These are phyloP conservation scores for Paedocypris micromegethes DNA, from an alignment of 2,797 vertebrate species.

Conservation along the genomic window DNA sequence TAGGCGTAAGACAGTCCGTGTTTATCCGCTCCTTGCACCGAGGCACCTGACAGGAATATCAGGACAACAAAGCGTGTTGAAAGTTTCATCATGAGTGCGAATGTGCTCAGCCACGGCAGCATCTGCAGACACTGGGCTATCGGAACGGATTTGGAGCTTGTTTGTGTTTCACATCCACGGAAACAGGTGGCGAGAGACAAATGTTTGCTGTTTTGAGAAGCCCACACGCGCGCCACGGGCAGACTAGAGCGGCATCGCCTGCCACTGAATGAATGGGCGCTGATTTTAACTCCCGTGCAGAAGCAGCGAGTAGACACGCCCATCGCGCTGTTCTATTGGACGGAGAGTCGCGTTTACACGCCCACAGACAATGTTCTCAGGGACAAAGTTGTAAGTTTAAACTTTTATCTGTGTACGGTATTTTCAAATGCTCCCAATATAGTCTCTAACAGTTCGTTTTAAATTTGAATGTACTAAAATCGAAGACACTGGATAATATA, in stretches of 20 bases:
- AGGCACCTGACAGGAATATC: slow-evolving; percentile 49
- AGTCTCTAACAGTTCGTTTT: too few species aligned
- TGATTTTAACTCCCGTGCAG: slow-evolving; percentile 67
- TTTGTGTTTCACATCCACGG: background rate
- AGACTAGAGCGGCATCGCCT: slow-evolving; percentile 53
- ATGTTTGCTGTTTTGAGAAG: slow-evolving; percentile 28
- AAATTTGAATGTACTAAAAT: too few species aligned
- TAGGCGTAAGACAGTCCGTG: slow-evolving; percentile 68
- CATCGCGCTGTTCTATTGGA: slow-evolving; percentile 56
- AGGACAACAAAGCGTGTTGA: slow-evolving; percentile 57
- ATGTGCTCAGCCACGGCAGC: slow-evolving; percentile 2
- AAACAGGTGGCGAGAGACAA: slow-evolving; percentile 32
- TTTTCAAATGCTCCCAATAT: too few species aligned
- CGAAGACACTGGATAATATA: too few species aligned
- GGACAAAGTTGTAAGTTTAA: background rate
- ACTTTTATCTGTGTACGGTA: too few species aligned
- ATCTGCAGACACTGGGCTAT: slow-evolving; percentile 14
- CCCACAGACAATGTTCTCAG: slow-evolving; percentile 6
- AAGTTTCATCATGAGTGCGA: slow-evolving; percentile 52
- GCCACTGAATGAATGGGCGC: slow-evolving; percentile 53
- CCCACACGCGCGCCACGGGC: slow-evolving; percentile 17
- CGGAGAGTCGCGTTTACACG: slow-evolving; percentile 12
- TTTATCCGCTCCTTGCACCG: slow-evolving; percentile 55
- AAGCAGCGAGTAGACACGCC: slow-evolving; percentile 54
- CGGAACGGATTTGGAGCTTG: background rate